These are phyloP conservation scores for Rousettus leschenaultii DNA, from an alignment of 2,113 vertebrate genomes.

Conservation along the genomic window DNA sequence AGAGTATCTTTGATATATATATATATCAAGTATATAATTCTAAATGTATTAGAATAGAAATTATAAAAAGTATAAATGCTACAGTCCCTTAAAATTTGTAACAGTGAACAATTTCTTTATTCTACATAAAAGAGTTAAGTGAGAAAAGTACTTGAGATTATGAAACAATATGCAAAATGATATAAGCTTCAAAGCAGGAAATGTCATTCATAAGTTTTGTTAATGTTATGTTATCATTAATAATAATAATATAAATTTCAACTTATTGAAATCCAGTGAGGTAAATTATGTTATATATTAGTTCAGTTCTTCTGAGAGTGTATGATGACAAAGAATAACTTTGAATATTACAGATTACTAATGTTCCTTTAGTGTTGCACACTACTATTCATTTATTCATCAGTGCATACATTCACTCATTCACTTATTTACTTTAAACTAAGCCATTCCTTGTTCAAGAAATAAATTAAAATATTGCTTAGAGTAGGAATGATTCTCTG, in stretches of 20 bases:
- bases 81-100: neutral
- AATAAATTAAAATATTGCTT: neutral
- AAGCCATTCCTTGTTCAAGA: neutral
- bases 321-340: neutral
- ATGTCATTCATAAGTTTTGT: neutral
- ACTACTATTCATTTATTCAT: neutral
- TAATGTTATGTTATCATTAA: neutral
- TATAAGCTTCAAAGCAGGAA: neutral
- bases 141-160: neutral
- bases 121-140: neutral
- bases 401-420: neutral
- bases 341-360: neutral
- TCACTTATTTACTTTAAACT: neutral
- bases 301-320: neutral
- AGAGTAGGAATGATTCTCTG: neutral
- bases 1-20: neutral
- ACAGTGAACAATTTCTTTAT: neutral
- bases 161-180: neutral
- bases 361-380: neutral
- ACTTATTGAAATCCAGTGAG: neutral
- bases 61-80: neutral
- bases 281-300: neutral
- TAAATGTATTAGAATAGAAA: neutral
- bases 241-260: neutral
- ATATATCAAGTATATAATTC: neutral